Conservation (phyloP, 2,888 invertebrate genomes). For the Andrena praecox region DNA sequence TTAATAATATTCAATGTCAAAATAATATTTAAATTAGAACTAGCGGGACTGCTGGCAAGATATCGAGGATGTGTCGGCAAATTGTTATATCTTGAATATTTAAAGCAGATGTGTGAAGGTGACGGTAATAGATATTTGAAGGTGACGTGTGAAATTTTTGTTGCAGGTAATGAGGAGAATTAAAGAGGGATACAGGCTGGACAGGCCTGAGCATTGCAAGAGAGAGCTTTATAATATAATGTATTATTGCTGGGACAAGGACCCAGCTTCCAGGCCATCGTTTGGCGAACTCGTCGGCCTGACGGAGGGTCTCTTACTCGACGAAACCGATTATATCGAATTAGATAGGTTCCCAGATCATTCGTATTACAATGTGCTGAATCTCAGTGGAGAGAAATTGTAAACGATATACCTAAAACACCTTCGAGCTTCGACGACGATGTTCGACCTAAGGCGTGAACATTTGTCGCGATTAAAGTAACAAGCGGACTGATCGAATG, state of each 20-base stretch:
- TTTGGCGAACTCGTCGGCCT: conserved; percentile 93
- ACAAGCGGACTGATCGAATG: background rate
- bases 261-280: conserved; percentile 92
- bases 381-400: conserved; percentile 93
- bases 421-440: background rate
- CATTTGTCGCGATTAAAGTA: background rate
- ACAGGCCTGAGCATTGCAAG: conserved; percentile 97
- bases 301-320: conserved; percentile 93
- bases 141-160: conserved; percentile 6
- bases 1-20: too few relatives aligned
- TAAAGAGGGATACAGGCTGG: conserved; percentile 94
- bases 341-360: conserved; percentile 96
- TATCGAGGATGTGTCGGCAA: too few relatives aligned
- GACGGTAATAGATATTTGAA: too few relatives aligned
- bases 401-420: conserved; percentile 78
- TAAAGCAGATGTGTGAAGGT: too few relatives aligned
- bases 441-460: background rate
- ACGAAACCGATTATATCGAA: conserved; percentile 97
- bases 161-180: conserved; percentile 89
- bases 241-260: conserved; percentile 98
- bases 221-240: conserved; percentile 97
- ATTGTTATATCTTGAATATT: too few relatives aligned
- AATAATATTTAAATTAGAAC: too few relatives aligned
- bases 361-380: conserved; percentile 95
- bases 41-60: too few relatives aligned